These are phyloP conservation scores for Porites cylindrica DNA, from an alignment of 92 coral and sea anemone species.

Conservation along the genomic window DNA sequence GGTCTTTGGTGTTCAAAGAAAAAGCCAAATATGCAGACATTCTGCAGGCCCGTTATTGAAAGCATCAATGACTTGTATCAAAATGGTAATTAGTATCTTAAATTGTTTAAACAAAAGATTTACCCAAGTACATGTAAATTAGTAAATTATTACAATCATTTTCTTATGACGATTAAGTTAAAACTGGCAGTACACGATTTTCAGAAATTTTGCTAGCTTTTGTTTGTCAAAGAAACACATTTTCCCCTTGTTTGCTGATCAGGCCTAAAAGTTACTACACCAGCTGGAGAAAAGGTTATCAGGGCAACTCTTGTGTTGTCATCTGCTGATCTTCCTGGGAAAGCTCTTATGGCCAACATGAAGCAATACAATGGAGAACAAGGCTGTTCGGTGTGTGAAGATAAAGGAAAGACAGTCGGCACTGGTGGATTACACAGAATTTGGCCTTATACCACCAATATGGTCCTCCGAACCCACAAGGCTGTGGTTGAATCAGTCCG, in stretches of 20 bases:
- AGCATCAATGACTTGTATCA: conserved; percentile 33
- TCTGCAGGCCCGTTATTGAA: conserved; percentile 40
- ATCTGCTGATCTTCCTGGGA: conserved; percentile 70
- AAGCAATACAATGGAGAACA: conserved; percentile 64
- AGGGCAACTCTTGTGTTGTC: conserved; percentile 58
- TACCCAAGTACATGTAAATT: too few relatives aligned
- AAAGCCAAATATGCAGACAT: conserved; percentile 55
- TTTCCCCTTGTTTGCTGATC: background rate
- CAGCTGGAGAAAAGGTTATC: conserved; percentile 1
- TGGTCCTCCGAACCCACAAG: conserved; percentile 57
- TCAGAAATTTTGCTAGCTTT: background rate
- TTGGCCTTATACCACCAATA: conserved; percentile 62
- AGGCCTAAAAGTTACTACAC: conserved; percentile 47
- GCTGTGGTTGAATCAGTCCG: conserved; percentile 53
- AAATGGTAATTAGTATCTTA: conserved; percentile 4
- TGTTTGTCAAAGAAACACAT: background rate
- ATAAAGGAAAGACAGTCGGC: conserved; percentile 48
- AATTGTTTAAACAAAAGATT: too few relatives aligned
- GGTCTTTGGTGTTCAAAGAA: conserved; percentile 59
- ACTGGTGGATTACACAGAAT: conserved; percentile 50
- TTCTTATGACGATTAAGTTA: too few relatives aligned
- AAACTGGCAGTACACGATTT: background rate
- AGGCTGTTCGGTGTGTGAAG: conserved; percentile 64
- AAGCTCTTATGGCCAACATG: conserved; percentile 63
- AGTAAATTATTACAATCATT: too few relatives aligned